Conservation (phyloP, 1,140 invertebrate species). For the Drosophila azteca region DNA sequence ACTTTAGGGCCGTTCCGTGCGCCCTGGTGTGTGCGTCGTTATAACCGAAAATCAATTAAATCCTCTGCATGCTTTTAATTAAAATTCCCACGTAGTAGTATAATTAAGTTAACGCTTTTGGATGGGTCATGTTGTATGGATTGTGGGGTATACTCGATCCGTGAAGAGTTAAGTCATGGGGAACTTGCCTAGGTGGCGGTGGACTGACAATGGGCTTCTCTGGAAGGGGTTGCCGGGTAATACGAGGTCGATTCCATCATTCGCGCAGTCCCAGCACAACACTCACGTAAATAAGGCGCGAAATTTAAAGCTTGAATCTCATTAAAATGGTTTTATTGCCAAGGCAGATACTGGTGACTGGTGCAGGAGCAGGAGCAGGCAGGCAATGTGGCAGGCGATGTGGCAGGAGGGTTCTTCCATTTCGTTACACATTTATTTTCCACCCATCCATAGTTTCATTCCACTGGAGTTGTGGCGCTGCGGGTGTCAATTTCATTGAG, state of each 20-base stretch:
- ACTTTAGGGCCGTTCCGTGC: not conserved
- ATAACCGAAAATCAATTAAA: conserved; percentile 70
- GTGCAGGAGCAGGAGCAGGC: not conserved
- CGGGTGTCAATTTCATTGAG: conserved; percentile 78
- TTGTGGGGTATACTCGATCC: conserved; percentile 21
- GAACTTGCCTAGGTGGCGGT: too few relatives aligned
- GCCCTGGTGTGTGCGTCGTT: conserved; percentile 45
- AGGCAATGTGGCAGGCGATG: conserved; percentile 2
- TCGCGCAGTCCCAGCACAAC: conserved; percentile 13
- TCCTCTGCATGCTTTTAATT: conserved; percentile 74
- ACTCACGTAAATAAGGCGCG: conserved; percentile 75
- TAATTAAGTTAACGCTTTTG: conserved; percentile 70
- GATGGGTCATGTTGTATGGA: not conserved
- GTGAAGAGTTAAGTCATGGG: too few relatives aligned
- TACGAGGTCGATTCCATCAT: too few relatives aligned
- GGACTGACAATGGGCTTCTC: too few relatives aligned
- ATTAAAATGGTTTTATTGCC: conserved; percentile 81
- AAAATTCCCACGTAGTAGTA: conserved; percentile 65
- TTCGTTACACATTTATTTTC: conserved; percentile 76
- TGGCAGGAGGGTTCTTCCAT: conserved; percentile 47
- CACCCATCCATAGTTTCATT: conserved; percentile 66
- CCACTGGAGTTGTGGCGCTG: conserved; percentile 56
- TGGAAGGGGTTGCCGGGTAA: too few relatives aligned
- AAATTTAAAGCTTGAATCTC: conserved; percentile 81
- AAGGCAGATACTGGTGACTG: conserved; percentile 27